Base-by-base conservation (phyloP, 2,888 invertebrate species). In the Autographa pulchrina region DNA sequence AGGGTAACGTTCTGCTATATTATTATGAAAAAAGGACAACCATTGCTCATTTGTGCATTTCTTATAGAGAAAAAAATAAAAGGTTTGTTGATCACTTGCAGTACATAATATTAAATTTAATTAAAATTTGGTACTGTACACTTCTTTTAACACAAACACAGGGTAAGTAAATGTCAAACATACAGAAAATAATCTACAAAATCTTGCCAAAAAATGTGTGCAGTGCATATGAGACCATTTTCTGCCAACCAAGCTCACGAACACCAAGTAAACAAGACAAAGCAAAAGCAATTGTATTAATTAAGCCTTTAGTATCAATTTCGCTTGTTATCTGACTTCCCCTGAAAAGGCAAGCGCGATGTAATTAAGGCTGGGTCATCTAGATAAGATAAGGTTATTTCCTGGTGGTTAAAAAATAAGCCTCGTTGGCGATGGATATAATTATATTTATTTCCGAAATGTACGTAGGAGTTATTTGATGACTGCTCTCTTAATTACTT, bases 321-420 rank as follows among this genome's bases (percentile, higher is more conserved):
- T 56, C 25, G 54, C 54, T 56, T 56, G 54, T 25, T 13, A 54
- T 56, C 13, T 25, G 11, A 56, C 54, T 56, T 56, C 20, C 54
- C 54, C 54, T 25, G 20, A 25, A 54, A 56, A 56, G 48, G 54
- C 54, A 56, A 56, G 20, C 20, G 54, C 54, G 54, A 25, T 13
- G 54, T 20, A 56, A 56, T 56, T 56, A 56, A 56, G 54, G 20
- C 54, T 25, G 54, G 54, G 54, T 56, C 54, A 56, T 56, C 54
- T 13, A 25, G 54, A 56, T 56, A 56, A 56, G 54, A 56, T 56
- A 56, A 20, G 54, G 20, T 56, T 56, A 56, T 56, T 56, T 20
- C 25, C 25, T 56, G 25, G 54, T 25, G 54, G 54, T 20, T 56
- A 56, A 56, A 56, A 25, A 54, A 20, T 9, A 54, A 25, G n/a